Base-by-base conservation (phyloP, 2,113 vertebrate genomes). In the Xyliphius kryptos region DNA sequence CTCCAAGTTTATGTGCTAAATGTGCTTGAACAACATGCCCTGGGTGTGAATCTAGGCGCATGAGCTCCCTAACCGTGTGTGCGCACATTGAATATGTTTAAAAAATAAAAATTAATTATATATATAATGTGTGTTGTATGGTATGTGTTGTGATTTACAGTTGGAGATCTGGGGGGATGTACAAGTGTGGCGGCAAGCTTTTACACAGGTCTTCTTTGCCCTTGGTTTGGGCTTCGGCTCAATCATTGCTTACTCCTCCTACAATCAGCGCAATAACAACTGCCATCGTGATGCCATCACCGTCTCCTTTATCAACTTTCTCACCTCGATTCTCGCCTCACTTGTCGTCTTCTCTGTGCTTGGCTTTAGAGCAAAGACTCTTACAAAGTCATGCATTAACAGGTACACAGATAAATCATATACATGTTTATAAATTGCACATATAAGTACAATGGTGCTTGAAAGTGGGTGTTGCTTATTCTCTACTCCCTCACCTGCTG, bases 151-250 rank as follows among this genome's bases (percentile, higher is more conserved):
- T n/a, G n/a, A n/a, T n/a, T 19, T 21, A 2, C 67, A 93, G 91
- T 37, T 88, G 47, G 76, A 87, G 37, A 77, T 85, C 41, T 80
- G 84, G 80, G 77, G 37, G 1, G 74, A 85, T 1, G 2, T 88
- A 0, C 83, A 79, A 41, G 80, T 90, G 53, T 92, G 90, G 91
- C 79, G 77, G 0, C 79, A 86, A 61, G 89, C 88, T 0, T 90
- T 86, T 15, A 84, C 83, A 0, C 90, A 90, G 62, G 89, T 92
- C 1, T 87, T 93, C 75, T 86, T 89, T 11, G 82, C 89, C 0
- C 75, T 91, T 16, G 90, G 90, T 15, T 80, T 92, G 0, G 91
- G 91, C 46, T 90, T 89, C 1, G 91, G 92, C 0, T 83, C 88
- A 9, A 61, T 91, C 22, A 87, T 90, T 0, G 85, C 88, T 22